These are phyloP conservation scores for Sorex fumeus DNA, from an alignment of 2,113 vertebrate genomes.

Conservation along the genomic window DNA sequence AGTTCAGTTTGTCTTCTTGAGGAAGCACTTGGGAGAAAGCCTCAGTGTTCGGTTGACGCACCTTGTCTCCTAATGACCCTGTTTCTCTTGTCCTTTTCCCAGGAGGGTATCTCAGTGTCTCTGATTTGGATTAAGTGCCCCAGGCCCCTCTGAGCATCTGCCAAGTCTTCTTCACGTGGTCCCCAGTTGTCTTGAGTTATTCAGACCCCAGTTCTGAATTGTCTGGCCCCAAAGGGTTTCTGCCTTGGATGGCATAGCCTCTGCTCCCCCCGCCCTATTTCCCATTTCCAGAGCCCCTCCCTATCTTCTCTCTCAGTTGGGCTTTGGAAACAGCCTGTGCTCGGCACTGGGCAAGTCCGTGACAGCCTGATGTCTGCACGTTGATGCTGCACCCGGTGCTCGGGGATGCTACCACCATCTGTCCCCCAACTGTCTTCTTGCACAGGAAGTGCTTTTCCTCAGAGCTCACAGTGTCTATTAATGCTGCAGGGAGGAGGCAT, in stretches of 20 bases:
- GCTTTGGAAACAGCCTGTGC: neutral
- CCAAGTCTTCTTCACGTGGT: too few species aligned
- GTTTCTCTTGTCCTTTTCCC: neutral
- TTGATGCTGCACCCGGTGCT: neutral
- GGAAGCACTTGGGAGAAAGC: neutral
- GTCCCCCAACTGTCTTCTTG: neutral
- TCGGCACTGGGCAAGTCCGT: neutral
- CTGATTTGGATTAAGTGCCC: too few species aligned
- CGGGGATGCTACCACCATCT: neutral
- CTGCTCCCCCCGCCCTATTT: neutral
- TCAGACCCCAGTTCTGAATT: too few species aligned
- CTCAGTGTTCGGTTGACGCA: neutral
- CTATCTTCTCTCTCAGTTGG: neutral
- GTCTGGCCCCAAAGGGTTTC: too few species aligned
- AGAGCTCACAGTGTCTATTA: neutral
- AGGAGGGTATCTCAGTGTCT: too few species aligned
- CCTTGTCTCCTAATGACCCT: neutral
- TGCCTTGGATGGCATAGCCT: neutral
- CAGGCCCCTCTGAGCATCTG: too few species aligned
- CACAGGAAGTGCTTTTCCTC: neutral
- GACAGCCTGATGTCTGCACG: neutral
- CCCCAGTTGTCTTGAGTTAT: too few species aligned
- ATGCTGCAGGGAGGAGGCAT: neutral
- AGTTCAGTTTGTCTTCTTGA: neutral
- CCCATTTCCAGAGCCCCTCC: neutral